Evolutionary conservation across 1,140 invertebrate species (phyloP).

Genomic region (Zaprionus capensis): DNA sequence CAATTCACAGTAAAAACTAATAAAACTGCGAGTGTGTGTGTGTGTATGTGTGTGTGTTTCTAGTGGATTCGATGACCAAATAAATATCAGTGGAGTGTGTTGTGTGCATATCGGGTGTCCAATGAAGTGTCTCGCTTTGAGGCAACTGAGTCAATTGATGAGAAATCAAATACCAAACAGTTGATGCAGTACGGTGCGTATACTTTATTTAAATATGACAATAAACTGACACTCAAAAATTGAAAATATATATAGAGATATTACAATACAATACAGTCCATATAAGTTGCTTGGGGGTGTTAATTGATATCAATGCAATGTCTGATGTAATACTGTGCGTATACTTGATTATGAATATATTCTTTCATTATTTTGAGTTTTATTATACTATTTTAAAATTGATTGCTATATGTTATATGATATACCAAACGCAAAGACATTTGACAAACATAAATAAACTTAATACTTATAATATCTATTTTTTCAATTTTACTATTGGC

Average conservation of each 20-base stretch:
- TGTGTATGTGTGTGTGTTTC: background rate
- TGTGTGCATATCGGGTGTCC: conserved; percentile 29
- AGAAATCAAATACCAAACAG: conserved; percentile 23
- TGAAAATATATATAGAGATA: background rate
- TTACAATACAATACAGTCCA: background rate
- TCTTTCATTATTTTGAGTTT: too few relatives aligned
- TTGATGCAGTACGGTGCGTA: conserved; percentile 22
- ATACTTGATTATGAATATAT: background rate
- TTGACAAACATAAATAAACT: too few relatives aligned
- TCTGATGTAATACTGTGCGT: background rate
- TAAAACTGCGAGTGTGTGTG: conserved; percentile 24
- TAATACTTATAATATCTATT: too few relatives aligned
- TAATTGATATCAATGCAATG: background rate
- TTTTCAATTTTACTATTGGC: too few relatives aligned
- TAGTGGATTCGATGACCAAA: conserved; percentile 39
- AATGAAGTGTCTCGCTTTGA: conserved; percentile 26
- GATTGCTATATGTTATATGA: too few relatives aligned
- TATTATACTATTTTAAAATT: too few relatives aligned
- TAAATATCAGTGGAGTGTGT: conserved; percentile 20
- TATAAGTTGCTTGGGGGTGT: background rate
- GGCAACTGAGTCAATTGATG: conserved; percentile 1
- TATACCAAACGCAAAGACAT: too few relatives aligned
- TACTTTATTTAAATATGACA: conserved; percentile 16
- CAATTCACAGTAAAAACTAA: conserved; percentile 48
- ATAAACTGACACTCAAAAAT: background rate